These are phyloP conservation scores for Lepidochrysops patricia DNA, from an alignment of 2,888 invertebrate species.

Conservation along the genomic window DNA sequence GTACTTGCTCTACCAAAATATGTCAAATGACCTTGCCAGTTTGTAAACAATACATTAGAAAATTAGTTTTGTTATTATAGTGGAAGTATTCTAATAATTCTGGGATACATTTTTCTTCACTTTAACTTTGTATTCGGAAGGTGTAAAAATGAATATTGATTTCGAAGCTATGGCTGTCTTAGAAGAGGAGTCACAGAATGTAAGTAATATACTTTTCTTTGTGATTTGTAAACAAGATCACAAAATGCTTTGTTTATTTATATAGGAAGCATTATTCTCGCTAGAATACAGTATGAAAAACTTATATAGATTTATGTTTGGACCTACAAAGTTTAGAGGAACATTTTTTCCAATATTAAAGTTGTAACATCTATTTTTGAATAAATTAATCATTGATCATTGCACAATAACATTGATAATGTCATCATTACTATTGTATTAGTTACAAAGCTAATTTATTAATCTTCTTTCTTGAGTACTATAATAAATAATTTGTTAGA, in stretches of 20 bases:
- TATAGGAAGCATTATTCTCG: neutral
- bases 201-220: conserved; percentile 48
- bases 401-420: conserved; percentile 45
- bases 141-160: conserved; percentile 66
- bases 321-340: neutral
- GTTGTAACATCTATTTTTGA: neutral
- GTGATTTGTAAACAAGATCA: conserved; percentile 36
- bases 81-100: neutral
- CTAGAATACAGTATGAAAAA: neutral
- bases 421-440: neutral
- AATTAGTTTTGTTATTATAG: conserved; percentile 15
- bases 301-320: neutral
- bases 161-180: conserved; percentile 77
- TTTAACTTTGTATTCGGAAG: conserved; percentile 20
- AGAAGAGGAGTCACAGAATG: conserved; percentile 76
- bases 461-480: too few relatives aligned
- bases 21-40: conserved; percentile 80
- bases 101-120: neutral
- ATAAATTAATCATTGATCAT: conserved; percentile 13
- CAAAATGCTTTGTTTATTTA: conserved; percentile 15
- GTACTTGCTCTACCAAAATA: conserved; percentile 51
- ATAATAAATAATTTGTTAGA: neutral
- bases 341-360: neutral
- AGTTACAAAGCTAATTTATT: neutral
- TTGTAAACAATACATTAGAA: conserved; percentile 82